phyloP scores from a whole-genome alignment of 2,888 invertebrate species.

The Hoplodrina blanda region DNA sequence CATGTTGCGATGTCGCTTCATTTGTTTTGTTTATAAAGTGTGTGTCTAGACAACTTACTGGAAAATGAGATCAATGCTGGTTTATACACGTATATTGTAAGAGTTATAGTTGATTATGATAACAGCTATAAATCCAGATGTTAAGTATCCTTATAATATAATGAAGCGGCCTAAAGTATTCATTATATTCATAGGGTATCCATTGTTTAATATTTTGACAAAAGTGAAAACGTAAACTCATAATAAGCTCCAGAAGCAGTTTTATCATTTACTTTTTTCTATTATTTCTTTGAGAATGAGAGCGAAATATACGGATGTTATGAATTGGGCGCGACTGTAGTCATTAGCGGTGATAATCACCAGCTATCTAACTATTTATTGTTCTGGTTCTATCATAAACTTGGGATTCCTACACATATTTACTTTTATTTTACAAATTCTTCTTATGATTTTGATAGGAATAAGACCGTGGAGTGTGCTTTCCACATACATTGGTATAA shows the following conservation, averaged over 20 bases:
- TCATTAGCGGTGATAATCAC: conserved; percentile 60
- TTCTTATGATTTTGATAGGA: neutral
- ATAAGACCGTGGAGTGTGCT: neutral
- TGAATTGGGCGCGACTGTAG: conserved; percentile 35
- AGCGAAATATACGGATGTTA: conserved; percentile 41
- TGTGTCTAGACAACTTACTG: conserved; percentile 43
- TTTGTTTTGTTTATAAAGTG: conserved; percentile 19
- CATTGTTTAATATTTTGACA: conserved; percentile 57
- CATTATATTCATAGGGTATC: conserved; percentile 10
- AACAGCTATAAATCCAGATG: conserved; percentile 22
- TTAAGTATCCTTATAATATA: conserved; percentile 23
- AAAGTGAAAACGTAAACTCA: conserved; percentile 46
- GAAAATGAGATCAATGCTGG: conserved; percentile 34
- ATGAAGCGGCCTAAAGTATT: conserved; percentile 22
- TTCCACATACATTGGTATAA: neutral
- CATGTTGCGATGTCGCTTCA: conserved; percentile 12
- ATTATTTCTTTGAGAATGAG: conserved; percentile 19
- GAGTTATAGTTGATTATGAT: conserved; percentile 42
- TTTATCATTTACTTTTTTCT: conserved; percentile 39
- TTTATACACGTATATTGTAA: conserved; percentile 15
- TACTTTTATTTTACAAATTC: conserved; percentile 22
- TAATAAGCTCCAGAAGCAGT: conserved; percentile 45
- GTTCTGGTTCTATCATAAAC: conserved; percentile 38
- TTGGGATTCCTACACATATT: conserved; percentile 25
- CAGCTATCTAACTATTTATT: conserved; percentile 44